Evolutionary conservation across 2,888 invertebrate genomes (phyloP), one percentile per base, ranked within the genome.

Genomic region (Crematogaster levior): DNA sequence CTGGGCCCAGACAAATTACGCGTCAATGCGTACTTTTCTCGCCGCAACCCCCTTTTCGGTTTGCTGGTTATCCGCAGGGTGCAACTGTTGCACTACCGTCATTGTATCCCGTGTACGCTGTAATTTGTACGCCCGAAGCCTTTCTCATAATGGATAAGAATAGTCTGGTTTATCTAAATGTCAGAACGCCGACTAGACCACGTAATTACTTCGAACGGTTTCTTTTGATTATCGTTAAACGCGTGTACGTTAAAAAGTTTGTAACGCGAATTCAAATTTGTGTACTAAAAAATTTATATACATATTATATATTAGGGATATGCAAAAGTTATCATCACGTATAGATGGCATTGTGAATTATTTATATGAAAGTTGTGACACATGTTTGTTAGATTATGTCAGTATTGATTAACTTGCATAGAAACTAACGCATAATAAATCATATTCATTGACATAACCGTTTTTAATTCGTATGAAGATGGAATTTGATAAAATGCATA

Each of bases 1-100:
- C 81, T 80, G 3, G 82, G 68, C 86, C 89, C 88, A 9, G 18
- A 83, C 90, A 90, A 93, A 93, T 93, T 93, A 91, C 88, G 87
- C 89, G 89, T 89, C 90, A 90, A 91, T 90, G 90, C 85, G 85
- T 84, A 83, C 90, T 86, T 87, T 86, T 87, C 65, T 66, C 43
- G 53, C 61, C n/a, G 21, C 56, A 86, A 86, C 86, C 89, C 90
- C 77, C 84, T 85, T 77, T 79, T 81, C 34, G 37, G 37, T 51
- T 70, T 56, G 63, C 24, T 40, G 68, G 63, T 7, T 43, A 61
- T 65, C 84, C 65, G 65, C 80, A 88, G 89, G 87, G 87, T 74
- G 89, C 87, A 82, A 91, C 90, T 90, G 89, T 89, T 86, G 84
- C 87, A 75, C 84, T 85, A 68, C 58, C 79, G 82, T 68, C 63